Base-by-base conservation (phyloP, 2,797 vertebrate species). In the Meriones psammophilus region DNA sequence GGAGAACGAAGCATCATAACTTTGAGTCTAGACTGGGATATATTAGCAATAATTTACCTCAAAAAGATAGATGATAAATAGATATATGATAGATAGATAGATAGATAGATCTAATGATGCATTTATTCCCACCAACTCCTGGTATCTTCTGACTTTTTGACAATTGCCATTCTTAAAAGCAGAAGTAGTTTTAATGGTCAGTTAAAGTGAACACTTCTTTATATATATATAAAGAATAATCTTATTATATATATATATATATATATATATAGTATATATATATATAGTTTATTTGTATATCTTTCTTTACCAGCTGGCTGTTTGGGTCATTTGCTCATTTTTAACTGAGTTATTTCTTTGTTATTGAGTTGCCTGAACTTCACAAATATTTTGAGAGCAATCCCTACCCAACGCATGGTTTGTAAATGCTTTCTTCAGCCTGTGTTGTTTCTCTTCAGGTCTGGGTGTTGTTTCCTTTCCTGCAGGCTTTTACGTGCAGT, bases 271-370 rank as follows among this genome's bases (percentile, higher is more conserved):
- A 39, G 39, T 39, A 6, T 42, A 42, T 10, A 42, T 42, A 22
- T 26, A 58, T 58, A 58, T 58, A 5, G 15, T 56, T 26, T 1
- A 68, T 36, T 88, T 88, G n/a, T 30, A 28, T 36, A 28, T 7
- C 26, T 58, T 77, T 15, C 28, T 50, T 33, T 30, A 50, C 50
- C 39, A 66, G 8, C 22, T 66, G 28, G 10, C 39, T 68, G 28
- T 50, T 60, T 85, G 73, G 36, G 33, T 69, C 80, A 83, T 89
- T 50, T 85, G 28, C 9, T 39, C 39, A 68, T 68, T 85, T 85
- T 50, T 50, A 85, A 85, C 68, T 85, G 62, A 66, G 39, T 89
- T 73, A 18, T 62, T 89, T 89, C 42, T 28, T 89, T 78, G 62
- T 8, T 77, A 68, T 50, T 64, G 30, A 94, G 50, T 77, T 84